A percentile compares a stretch with the other conserved stretches of the same genome.
phyloP scores from a whole-genome alignment of 2,797 vertebrate species.

The Bovichtus variegatus region DNA sequence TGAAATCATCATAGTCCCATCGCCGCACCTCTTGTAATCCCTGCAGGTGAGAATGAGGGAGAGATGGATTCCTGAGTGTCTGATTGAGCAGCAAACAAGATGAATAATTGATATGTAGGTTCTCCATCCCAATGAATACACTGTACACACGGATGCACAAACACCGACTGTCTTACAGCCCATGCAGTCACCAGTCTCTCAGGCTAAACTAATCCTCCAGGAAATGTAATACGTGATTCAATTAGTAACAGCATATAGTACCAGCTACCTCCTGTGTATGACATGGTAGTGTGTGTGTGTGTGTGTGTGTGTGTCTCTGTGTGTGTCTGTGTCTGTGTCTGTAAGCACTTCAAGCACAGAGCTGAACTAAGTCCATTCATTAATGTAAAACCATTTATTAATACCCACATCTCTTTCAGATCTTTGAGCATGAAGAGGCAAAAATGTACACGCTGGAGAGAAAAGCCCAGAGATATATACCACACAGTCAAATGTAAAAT shows the following conservation, averaged over 20 bases:
- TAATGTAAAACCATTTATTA: conserved; percentile 58
- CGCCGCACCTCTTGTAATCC: conserved; percentile 63
- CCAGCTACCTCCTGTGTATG: conserved; percentile 34
- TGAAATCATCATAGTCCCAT: conserved; percentile 58
- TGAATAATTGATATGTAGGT: conserved; percentile 80
- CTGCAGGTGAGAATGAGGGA: conserved; percentile 69
- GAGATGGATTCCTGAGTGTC: conserved; percentile 69
- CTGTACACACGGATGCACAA: conserved; percentile 56
- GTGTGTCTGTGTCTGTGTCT: background rate
- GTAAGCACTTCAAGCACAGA: conserved; percentile 13
- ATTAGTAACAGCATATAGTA: conserved; percentile 62
- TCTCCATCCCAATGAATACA: conserved; percentile 58
- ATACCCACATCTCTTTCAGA: conserved; percentile 26
- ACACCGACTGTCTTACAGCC: conserved; percentile 52
- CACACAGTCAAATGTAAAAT: conserved; percentile 14
- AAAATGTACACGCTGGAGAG: conserved; percentile 13
- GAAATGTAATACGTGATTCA: conserved; percentile 75
- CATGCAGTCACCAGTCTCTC: conserved; percentile 51
- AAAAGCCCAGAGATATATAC: conserved; percentile 5
- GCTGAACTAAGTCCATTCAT: conserved; percentile 56
- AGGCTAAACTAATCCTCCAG: conserved; percentile 73
- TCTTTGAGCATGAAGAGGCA: conserved; percentile 12
- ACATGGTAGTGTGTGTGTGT: conserved; percentile 18
- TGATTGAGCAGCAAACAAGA: conserved; percentile 72
- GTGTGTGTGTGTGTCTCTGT: conserved; percentile 24